Percentiles rank a stretch among this genome's conserved stretches.
Conservation (phyloP, 2,113 vertebrate genomes). For the Catharus fuscescens region DNA sequence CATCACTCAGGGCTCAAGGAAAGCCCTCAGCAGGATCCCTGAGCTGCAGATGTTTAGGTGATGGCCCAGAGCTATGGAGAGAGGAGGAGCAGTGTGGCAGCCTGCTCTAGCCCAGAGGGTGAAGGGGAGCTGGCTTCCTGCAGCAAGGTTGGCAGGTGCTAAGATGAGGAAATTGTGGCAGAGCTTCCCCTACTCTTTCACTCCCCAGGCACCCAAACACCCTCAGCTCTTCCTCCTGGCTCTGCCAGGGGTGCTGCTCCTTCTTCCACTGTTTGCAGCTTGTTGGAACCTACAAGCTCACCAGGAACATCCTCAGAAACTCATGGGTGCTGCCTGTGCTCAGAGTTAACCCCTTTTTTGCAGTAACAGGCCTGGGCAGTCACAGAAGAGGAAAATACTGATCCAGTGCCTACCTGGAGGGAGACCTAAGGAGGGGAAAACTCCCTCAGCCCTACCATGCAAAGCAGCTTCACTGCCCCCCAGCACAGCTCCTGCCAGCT, state of each 20-base stretch:
- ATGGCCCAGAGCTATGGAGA: not conserved
- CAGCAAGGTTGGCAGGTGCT: not conserved
- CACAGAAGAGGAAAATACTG: not conserved
- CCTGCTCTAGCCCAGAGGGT: not conserved
- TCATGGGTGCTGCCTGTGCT: not conserved
- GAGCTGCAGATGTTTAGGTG: not conserved
- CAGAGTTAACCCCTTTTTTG: not conserved
- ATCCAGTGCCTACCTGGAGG: not conserved
- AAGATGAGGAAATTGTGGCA: not conserved
- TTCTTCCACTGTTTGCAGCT: not conserved
- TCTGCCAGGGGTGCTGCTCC: not conserved
- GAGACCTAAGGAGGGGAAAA: not conserved
- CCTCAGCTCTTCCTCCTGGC: not conserved
- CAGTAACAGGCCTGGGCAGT: not conserved
- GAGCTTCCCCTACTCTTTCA: not conserved
- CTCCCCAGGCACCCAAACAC: not conserved
- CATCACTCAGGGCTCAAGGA: rapidly evolving
- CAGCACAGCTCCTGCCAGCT: not conserved
- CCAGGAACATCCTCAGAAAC: not conserved
- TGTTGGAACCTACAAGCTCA: not conserved
- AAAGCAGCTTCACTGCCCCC: not conserved
- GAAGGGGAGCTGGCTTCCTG: not conserved
- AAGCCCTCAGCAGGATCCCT: not conserved
- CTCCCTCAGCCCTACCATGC: not conserved
- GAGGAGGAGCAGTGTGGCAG: not conserved